phyloP scores from a whole-genome alignment of 2,888 invertebrate species.

The Athalia circularis region DNA sequence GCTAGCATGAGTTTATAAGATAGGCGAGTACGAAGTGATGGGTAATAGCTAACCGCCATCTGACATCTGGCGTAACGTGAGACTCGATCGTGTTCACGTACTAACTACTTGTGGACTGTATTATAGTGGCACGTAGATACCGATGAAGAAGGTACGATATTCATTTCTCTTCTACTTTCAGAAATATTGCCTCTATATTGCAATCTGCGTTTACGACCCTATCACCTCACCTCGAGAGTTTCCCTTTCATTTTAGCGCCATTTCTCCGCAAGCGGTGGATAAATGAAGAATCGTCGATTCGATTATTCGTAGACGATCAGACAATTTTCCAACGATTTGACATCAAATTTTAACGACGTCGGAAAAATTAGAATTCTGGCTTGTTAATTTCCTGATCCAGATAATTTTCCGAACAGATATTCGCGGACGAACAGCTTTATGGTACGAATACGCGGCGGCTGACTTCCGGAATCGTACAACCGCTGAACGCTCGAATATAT shows the following conservation, averaged over 20 bases:
- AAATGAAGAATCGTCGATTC: no score
- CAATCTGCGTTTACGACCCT: conserved; percentile 39
- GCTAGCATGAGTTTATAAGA: not conserved
- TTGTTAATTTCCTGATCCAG: no score
- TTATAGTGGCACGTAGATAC: not conserved
- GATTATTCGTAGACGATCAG: no score
- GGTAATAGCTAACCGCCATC: conserved; percentile 43
- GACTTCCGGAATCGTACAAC: no score
- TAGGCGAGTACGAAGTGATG: conserved; percentile 41
- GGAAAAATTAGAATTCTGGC: no score
- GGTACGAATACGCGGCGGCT: no score
- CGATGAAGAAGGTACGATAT: conserved; percentile 5
- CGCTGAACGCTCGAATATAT: no score
- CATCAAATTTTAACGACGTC: no score
- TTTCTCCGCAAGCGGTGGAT: not conserved
- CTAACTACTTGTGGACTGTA: conserved; percentile 3
- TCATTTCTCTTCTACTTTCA: not conserved
- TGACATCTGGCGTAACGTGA: conserved; percentile 43
- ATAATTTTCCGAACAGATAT: no score
- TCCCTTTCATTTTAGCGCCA: conserved; percentile 23
- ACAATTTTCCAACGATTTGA: no score
- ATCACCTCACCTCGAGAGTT: not conserved
- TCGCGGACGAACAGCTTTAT: no score
- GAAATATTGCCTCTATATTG: not conserved
- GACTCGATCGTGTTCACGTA: conserved; percentile 28